A percentile compares a stretch with the other conserved stretches of the same genome.
These are phyloP conservation scores for Podarcis lilfordi DNA, from an alignment of 2,797 vertebrate genomes.

Conservation along the genomic window DNA sequence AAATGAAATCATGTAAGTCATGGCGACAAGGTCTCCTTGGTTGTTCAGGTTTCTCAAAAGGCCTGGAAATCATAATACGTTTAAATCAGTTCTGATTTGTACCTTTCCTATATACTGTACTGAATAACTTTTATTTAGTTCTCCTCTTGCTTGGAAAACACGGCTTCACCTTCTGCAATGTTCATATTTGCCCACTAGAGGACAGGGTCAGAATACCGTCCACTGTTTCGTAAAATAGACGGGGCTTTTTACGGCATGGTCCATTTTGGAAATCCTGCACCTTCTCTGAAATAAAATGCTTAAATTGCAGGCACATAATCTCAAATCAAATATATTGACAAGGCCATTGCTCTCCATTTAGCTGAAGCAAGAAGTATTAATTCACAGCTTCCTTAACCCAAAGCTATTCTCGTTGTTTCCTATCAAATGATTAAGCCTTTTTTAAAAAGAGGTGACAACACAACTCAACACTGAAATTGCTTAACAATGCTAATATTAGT, in stretches of 20 bases:
- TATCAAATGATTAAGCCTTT: not conserved
- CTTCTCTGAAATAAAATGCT: conserved; percentile 27
- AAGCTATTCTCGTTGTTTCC: no score
- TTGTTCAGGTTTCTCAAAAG: no score
- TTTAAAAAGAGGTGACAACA: not conserved
- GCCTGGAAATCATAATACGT: not conserved
- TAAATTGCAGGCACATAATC: conserved; percentile 43
- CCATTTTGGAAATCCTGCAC: conserved; percentile 36
- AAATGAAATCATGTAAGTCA: not conserved
- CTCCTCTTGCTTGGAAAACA: not conserved
- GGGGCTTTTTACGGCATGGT: not conserved
- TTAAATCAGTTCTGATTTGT: not conserved
- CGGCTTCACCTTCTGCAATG: conserved; percentile 9
- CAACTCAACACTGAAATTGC: not conserved
- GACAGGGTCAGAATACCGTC: conserved; percentile 64
- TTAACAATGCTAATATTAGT: no score
- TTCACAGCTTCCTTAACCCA: not conserved
- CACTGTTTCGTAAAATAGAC: conserved; percentile 3
- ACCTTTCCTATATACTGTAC: not conserved
- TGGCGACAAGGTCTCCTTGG: not conserved
- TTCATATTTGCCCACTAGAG: conserved; percentile 70
- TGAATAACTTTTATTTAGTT: not conserved
- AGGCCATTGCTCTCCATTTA: not conserved
- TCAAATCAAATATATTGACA: not conserved
- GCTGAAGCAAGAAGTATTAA: no score